Evolutionary conservation across 2,797 vertebrate species (phyloP).

Genomic region (Phrynocephalus forsythii): DNA sequence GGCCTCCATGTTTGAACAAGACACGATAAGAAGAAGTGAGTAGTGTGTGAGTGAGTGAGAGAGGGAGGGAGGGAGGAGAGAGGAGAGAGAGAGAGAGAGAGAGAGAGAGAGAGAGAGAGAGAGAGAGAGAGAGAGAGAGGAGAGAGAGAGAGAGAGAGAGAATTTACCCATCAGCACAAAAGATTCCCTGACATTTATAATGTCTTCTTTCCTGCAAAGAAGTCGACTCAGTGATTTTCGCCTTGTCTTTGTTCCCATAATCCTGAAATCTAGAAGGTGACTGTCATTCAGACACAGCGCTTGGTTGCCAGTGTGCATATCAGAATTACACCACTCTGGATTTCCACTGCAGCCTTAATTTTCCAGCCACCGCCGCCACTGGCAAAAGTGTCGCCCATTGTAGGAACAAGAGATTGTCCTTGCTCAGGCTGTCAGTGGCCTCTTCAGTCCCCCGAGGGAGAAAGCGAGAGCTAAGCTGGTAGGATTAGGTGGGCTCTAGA

Average conservation of each 20-base stretch:
- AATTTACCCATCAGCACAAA: neutral
- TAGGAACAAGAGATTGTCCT: conserved; percentile 61
- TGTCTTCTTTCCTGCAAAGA: neutral
- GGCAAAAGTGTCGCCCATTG: conserved; percentile 40
- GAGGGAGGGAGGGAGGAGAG: too few species aligned
- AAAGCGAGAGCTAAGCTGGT: conserved; percentile 63
- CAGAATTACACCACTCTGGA: neutral
- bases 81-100: too few species aligned
- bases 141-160: neutral
- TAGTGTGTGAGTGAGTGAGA: too few species aligned
- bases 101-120: too few species aligned
- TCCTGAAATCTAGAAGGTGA: neutral
- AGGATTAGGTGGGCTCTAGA: conserved; percentile 63
- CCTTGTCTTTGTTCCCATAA: neutral
- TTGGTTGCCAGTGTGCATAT: neutral
- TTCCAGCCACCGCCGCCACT: conserved; percentile 59
- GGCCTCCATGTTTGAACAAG: too few species aligned
- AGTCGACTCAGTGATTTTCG: neutral
- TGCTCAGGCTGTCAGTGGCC: conserved; percentile 53
- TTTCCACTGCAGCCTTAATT: conserved; percentile 3
- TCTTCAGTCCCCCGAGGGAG: conserved; percentile 55
- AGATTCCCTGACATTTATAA: neutral
- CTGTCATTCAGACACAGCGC: neutral
- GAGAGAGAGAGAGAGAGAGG: too few species aligned
- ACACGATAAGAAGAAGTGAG: too few species aligned